Conservation (phyloP, 2,797 vertebrate species). For the Capromys pilorides region DNA sequence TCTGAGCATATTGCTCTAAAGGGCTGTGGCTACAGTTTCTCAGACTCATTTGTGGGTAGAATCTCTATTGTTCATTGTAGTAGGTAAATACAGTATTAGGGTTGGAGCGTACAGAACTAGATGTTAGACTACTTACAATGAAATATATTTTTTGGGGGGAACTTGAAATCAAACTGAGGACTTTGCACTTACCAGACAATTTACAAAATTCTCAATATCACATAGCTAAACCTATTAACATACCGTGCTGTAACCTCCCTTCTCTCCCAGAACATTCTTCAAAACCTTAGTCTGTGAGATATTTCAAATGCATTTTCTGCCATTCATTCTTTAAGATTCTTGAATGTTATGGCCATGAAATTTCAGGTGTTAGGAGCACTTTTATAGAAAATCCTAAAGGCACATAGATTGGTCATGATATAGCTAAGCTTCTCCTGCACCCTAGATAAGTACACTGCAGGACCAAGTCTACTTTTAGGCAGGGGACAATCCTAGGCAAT, state of each 20-base stretch:
- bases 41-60: not conserved
- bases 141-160: too few species aligned
- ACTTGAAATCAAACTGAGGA: too few species aligned
- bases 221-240: not conserved
- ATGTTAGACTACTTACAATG: not conserved
- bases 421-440: not conserved
- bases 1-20: not conserved
- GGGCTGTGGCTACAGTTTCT: not conserved
- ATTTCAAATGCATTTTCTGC: not conserved
- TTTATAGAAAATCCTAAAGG: not conserved
- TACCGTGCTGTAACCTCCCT: not conserved
- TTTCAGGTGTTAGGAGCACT: not conserved
- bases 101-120: not conserved
- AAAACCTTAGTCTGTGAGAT: not conserved
- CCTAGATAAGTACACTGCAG: not conserved
- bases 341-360: conserved; percentile 6
- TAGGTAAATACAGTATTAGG: not conserved
- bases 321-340: not conserved
- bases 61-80: not conserved
- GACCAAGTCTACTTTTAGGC: not conserved
- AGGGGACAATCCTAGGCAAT: not conserved
- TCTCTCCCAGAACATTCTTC: not conserved
- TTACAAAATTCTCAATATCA: not conserved
- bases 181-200: not conserved
- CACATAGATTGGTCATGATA: not conserved